A percentile compares a stretch with the other conserved stretches of the same genome.
phyloP scores from a whole-genome alignment of 2,888 invertebrate genomes.

The Philaethria dido region DNA sequence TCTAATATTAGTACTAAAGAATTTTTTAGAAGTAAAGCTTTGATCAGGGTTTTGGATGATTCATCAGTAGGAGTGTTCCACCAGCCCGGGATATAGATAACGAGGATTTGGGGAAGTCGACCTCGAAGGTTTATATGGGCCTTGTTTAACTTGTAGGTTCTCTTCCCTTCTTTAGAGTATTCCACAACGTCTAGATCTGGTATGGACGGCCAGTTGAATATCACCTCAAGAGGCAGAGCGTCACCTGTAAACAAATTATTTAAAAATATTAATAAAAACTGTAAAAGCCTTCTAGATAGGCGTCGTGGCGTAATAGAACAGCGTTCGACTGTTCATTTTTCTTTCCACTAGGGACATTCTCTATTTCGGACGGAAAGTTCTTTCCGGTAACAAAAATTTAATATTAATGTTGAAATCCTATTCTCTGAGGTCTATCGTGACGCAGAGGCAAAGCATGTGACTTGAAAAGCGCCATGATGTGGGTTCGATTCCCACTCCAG shows the following conservation, averaged over 20 bases:
- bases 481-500: too few relatives aligned
- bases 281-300: too few relatives aligned
- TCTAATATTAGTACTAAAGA: constrained; percentile 62
- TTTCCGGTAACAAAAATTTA: too few relatives aligned
- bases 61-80: constrained; percentile 71
- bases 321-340: too few relatives aligned
- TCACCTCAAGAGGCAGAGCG: constrained; percentile 61
- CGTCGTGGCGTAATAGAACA: too few relatives aligned
- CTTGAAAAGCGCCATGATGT: too few relatives aligned
- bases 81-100: constrained; percentile 75
- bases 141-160: constrained; percentile 51
- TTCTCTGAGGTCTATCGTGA: too few relatives aligned
- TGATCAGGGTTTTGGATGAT: constrained; percentile 60
- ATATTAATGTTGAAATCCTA: too few relatives aligned
- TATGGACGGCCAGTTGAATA: constrained; percentile 56
- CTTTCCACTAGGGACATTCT: too few relatives aligned
- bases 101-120: constrained; percentile 46
- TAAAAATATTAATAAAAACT: not conserved
- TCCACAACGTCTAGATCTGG: constrained; percentile 60
- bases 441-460: too few relatives aligned
- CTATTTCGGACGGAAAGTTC: too few relatives aligned
- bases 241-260: constrained; percentile 60
- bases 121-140: constrained; percentile 55
- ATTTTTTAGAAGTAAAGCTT: constrained; percentile 59
- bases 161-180: constrained; percentile 48